Evolutionary conservation across 1,140 invertebrate genomes (phyloP), one percentile per base, ranked within the genome.

Genomic region (Drosophila oshimai): DNA sequence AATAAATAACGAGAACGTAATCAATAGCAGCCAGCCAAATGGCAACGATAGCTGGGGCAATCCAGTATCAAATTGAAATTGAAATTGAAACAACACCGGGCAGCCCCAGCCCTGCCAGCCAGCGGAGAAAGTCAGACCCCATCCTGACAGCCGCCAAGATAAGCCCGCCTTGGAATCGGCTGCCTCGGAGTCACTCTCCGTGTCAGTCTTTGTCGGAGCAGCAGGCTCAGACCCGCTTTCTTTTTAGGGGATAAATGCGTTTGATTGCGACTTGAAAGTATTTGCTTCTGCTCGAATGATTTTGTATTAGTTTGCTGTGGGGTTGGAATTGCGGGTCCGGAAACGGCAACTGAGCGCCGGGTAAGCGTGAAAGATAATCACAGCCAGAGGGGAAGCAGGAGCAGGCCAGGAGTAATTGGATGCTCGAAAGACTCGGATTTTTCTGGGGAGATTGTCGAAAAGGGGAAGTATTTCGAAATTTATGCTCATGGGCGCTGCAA

Each of bases 1-100:
- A 65, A 87, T 81, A 73, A 76, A 76, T 81, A 80, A 80, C 36
- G 45, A 50, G 58, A 15, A 26, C 34, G 29, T 34, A 37, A 80
- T 79, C 70, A 73, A 76, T 69, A 34, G 68, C 28, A 37, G 22
- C n/a, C 24, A 36, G 49, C 33, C 53, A 51, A 64, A 53, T 53
- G 55, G 22, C 22, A 22, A 29, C 50, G 51, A 39, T 50, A 50
- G 33, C 46, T 12, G 55, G 61, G 61, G 36, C 51, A 79, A 87
- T 75, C 75, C 64, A 69, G 65, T 61, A 80, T 80, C 49, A 58
- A 87, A 75, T 64, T 72, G 65, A 84, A 75, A 75, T 64, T 72
- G 65, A 84, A 75, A 87, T 69, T 76, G 75, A 86, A 58, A 49
- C 74, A 50, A 54, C 42, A 51, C 39, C 62, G 41, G 37, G 41